These are phyloP conservation scores for Cynopterus brachyotis DNA, from an alignment of 2,113 vertebrate genomes.

Conservation along the genomic window DNA sequence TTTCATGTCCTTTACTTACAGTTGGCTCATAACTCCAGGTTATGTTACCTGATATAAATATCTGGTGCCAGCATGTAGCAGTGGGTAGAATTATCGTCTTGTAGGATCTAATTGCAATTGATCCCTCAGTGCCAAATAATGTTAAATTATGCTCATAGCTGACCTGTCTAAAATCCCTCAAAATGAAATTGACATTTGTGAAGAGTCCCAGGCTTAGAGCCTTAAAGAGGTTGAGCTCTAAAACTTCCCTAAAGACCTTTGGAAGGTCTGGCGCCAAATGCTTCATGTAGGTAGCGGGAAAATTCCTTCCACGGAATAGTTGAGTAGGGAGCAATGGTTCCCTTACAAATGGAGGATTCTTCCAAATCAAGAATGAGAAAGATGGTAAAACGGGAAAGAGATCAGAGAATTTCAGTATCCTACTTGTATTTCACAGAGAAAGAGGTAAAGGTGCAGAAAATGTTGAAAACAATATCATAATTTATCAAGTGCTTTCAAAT, in stretches of 20 bases:
- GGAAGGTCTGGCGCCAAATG: not conserved
- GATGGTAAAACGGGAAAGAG: not conserved
- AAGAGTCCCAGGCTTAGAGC: not conserved
- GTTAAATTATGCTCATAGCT: not conserved
- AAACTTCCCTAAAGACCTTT: not conserved
- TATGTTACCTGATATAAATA: not conserved
- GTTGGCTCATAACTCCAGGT: not conserved
- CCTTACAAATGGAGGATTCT: not conserved
- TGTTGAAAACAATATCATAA: not conserved
- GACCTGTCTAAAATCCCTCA: not conserved
- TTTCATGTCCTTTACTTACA: not conserved
- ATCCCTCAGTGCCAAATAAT: not conserved
- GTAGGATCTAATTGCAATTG: not conserved
- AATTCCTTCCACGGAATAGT: not conserved
- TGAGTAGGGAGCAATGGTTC: not conserved
- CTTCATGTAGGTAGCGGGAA: not conserved
- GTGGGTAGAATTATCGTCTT: not conserved
- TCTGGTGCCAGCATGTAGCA: not conserved
- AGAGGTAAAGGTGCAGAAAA: not conserved
- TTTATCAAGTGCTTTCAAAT: not conserved
- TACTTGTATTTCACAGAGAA: not conserved
- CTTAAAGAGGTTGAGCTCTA: not conserved
- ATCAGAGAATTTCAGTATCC: not conserved
- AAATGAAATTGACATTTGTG: conserved; percentile 14
- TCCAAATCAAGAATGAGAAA: not conserved